These are phyloP conservation scores for Sphaerophoria rueppellii DNA, from an alignment of 2,888 invertebrate species.

Conservation along the genomic window DNA sequence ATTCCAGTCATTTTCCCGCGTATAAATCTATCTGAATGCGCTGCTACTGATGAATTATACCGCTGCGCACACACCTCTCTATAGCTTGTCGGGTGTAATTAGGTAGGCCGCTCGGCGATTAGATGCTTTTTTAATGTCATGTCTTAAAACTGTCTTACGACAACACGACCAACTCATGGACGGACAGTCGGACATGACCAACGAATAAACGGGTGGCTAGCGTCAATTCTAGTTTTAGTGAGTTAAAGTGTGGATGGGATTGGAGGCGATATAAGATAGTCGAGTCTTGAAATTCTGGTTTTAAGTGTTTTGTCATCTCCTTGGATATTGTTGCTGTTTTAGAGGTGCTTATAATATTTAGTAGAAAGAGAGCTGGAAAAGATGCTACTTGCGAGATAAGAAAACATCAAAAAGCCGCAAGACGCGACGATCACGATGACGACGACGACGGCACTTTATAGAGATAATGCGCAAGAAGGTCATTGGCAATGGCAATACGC, in stretches of 20 bases:
- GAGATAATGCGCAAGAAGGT: constrained; percentile 46
- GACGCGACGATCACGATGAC: background rate
- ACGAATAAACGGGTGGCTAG: no score
- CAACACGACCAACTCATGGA: background rate
- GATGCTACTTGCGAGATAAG: constrained; percentile 62
- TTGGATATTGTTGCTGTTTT: constrained; percentile 40
- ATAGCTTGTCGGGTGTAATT: constrained; percentile 60
- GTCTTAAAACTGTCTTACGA: constrained; percentile 67
- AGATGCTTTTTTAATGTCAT: constrained; percentile 71
- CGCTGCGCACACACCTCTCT: constrained; percentile 15
- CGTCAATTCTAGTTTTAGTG: background rate
- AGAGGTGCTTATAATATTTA: constrained; percentile 52
- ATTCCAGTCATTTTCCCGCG: constrained; percentile 68
- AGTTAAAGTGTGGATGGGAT: constrained; percentile 4
- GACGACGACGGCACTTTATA: background rate
- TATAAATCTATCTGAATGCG: constrained; percentile 64
- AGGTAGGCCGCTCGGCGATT: constrained; percentile 71
- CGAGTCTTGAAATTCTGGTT: constrained; percentile 69
- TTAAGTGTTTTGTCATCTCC: constrained; percentile 67
- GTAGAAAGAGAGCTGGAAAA: constrained; percentile 30
- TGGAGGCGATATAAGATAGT: constrained; percentile 32
- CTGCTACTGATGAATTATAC: constrained; percentile 70
- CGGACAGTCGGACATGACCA: no score
- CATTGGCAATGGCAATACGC: constrained; percentile 57
- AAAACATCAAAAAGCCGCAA: constrained; percentile 54